Conservation (phyloP, 2,113 vertebrate species). For the Cyphomyrus plagiostoma region DNA sequence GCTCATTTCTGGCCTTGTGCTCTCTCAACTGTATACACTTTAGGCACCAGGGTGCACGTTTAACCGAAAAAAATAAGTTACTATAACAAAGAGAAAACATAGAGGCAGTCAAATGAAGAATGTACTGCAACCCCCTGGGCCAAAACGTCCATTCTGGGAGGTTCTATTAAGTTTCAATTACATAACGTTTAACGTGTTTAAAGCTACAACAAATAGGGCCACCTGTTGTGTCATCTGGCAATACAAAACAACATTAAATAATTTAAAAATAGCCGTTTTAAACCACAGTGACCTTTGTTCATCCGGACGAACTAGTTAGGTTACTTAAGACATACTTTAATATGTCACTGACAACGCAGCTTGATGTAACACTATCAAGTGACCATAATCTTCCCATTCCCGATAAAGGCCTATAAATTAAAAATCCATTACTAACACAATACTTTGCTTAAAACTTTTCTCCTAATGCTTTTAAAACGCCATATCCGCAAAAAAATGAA, state of each 20-base stretch:
- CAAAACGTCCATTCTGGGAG: background rate
- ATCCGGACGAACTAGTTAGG: background rate
- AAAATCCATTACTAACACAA: background rate
- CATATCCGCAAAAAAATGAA: background rate
- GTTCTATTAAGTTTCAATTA: background rate
- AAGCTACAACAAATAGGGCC: background rate
- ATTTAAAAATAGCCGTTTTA: background rate
- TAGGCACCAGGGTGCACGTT: background rate
- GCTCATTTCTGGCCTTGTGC: background rate
- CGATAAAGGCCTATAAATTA: background rate
- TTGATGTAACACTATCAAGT: background rate
- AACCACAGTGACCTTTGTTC: background rate
- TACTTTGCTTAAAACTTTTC: background rate
- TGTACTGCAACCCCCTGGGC: background rate
- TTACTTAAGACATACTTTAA: background rate
- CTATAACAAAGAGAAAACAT: background rate
- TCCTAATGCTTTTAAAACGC: background rate
- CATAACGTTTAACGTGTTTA: background rate
- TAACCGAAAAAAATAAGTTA: background rate
- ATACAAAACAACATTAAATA: background rate
- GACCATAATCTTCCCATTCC: background rate
- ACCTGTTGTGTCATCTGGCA: background rate
- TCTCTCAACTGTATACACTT: background rate
- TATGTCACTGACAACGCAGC: background rate
- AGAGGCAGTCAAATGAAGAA: background rate